Evolutionary conservation across 2,113 vertebrate genomes (phyloP).

Genomic region (Percopsis transmontana): DNA sequence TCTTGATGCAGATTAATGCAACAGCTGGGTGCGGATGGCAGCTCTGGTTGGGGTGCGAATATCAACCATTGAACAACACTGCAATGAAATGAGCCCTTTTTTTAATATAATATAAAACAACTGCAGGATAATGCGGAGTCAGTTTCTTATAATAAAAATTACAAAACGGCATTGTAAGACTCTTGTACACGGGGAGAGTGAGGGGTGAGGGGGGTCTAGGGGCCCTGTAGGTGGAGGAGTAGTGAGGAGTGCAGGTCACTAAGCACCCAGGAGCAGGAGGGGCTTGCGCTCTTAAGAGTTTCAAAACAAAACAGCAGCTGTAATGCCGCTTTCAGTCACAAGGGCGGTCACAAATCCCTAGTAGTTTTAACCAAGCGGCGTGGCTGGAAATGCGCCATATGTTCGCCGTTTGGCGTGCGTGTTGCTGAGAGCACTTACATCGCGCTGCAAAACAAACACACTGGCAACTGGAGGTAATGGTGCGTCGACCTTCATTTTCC

Average conservation of each 20-base stretch:
- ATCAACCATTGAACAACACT: constrained; percentile 38
- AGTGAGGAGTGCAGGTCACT: background rate
- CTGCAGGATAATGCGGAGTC: background rate
- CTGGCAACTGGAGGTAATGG: constrained; percentile 65
- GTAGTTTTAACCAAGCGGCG: constrained; percentile 9
- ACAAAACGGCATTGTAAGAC: too few species aligned
- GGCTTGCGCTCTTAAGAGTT: background rate
- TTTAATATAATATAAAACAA: background rate
- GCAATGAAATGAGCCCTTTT: constrained; percentile 9
- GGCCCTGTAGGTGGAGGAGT: background rate
- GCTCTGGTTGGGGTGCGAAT: constrained; percentile 44
- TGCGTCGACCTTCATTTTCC: constrained; percentile 67
- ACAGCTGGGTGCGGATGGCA: constrained; percentile 57
- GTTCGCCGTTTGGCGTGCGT: constrained; percentile 48
- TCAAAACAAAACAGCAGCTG: background rate
- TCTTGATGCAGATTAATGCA: constrained; percentile 39
- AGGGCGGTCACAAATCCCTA: too few species aligned
- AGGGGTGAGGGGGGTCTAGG: too few species aligned
- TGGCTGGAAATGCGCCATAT: constrained; percentile 35
- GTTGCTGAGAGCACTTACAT: constrained; percentile 54
- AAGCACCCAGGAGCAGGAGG: background rate
- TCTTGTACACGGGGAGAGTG: too few species aligned
- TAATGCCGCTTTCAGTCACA: too few species aligned
- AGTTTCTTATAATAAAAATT: too few species aligned
- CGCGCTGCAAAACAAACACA: constrained; percentile 67